phyloP scores from a whole-genome alignment of 2,888 invertebrate species.

The Xestia sexstrigata region DNA sequence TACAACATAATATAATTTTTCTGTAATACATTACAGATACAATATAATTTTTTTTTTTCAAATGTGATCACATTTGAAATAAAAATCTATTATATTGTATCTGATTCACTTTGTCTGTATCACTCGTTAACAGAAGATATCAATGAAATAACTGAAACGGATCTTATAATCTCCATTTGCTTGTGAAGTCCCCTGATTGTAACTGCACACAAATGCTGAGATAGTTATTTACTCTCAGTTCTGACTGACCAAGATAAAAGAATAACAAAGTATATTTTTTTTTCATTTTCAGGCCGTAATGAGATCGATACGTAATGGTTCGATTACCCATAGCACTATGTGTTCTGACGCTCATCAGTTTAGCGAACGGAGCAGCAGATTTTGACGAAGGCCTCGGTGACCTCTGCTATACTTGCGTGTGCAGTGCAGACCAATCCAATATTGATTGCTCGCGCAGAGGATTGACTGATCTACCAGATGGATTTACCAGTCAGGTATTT shows the following conservation, averaged over 20 bases:
- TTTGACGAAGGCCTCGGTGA: constrained; percentile 77
- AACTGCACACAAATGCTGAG: not conserved
- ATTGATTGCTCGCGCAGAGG: constrained; percentile 86
- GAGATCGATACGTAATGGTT: constrained; percentile 83
- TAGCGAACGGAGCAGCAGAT: constrained; percentile 73
- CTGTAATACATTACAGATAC: too few species aligned
- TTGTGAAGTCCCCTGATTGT: not conserved
- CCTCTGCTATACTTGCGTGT: constrained; percentile 81
- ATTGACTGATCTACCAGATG: constrained; percentile 84
- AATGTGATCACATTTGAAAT: too few species aligned
- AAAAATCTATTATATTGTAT: too few species aligned
- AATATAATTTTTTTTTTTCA: too few species aligned
- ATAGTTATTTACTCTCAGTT: not conserved
- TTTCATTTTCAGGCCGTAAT: constrained; percentile 83
- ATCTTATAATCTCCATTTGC: not conserved
- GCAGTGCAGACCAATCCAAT: constrained; percentile 77
- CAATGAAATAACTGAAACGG: not conserved
- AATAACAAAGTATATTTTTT: not conserved
- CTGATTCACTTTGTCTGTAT: constrained; percentile 31
- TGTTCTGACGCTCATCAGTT: constrained; percentile 72
- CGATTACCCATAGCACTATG: constrained; percentile 70
- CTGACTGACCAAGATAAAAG: not conserved
- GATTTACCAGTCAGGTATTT: constrained; percentile 80
- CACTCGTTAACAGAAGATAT: not conserved
- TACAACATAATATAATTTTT: too few species aligned